Evolutionary conservation across 2,888 invertebrate genomes (phyloP), one percentile per base, ranked within the genome.

Genomic region (Eristalinus aeneus): DNA sequence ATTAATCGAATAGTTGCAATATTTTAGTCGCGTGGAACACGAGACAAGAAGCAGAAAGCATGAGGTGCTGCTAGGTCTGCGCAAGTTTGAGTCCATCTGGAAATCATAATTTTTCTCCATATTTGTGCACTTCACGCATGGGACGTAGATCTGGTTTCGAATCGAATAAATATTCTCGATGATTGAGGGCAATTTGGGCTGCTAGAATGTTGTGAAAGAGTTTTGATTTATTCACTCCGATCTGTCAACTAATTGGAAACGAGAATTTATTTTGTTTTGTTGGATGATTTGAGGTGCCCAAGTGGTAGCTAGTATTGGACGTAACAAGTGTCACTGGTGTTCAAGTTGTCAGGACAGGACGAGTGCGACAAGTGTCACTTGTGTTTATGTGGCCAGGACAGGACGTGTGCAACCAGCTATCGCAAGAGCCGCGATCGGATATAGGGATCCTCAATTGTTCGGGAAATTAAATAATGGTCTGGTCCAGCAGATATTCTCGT

Each of bases 1-100:
- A 81, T 73, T 85, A 77, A 77, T 81, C 80, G 72, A 72, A 85
- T 73, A 81, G 68, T 76, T 85, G 65, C 60, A 69, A 81, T 81
- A 81, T 81, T 81, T 81, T 75, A 84, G 54, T 79, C 34, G n/a
- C 2, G n/a, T 22, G 22, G 10, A 12, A 39, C 36, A 11, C 36
- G n/a, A n/a, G 39, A 39, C 39, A 39, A 11, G 39, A 2, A 2
- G 10, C 12, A 5, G 46, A 46, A 16, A 27, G 27, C 27, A 16
- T 6, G 39, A 39, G 39, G 39, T 39, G 39, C 16, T 46, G 46
- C 5, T 46, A 16, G n/a, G 12, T 12, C 4, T 2, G 16, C 1
- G 46, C 54, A 71, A n/a, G 63, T 74, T 78, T 83, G 61, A 31
- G 60, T 39, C 10, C 22, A 78, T 60, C 69, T 67, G 71, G 31